Base-by-base conservation (phyloP, 1,140 invertebrate genomes). In the Carposina sasakii region DNA sequence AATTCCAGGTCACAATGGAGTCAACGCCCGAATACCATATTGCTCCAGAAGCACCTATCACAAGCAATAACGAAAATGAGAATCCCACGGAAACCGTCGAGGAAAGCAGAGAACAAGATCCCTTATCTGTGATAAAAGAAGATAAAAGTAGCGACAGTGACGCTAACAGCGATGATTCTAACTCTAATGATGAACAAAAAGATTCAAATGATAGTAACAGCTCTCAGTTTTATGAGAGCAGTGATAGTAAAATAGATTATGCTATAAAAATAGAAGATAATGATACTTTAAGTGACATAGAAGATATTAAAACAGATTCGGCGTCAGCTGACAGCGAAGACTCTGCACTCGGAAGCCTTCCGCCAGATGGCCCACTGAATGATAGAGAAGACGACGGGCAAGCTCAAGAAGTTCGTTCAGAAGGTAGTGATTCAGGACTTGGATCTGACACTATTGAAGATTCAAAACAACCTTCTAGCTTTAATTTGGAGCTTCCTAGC, bases 361-460 rank as follows among this genome's bases (percentile, higher is more conserved):
- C 81, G 5, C 71, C 78, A 15, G 83, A 86, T 48, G 55, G 54
- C 19, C 46, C 58, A 15, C 57, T 66, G 20, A 75, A 63, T 45
- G 81, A 85, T 21, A 68, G 74, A 40, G 82, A 86, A 60, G 82
- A 85, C 67, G 77, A 85, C 57, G 71, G 48, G 3, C 81, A 77
- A 55, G 82, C 85, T 46, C n/a, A n/a, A n/a, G n/a, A n/a, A n/a
- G n/a, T n/a, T n/a, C 65, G 91, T 46, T 93, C 91, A 5, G 93
- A 94, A 68, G 92, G 92, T 2, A 94, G 93, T 36, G 93, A 94
- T 73, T 94, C 92, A 1, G 93, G 93, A 0, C 67, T 95, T 19
- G 91, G 90, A 1, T 88, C 87, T 22, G 91, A 92, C 68, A 85
- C 88, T 23, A 85, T 85, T 21, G 88, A 89, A 12, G 87, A 89